Percentiles rank a stretch among this genome's conserved stretches.
phyloP scores from a whole-genome alignment of 1,140 invertebrate genomes.

The Apis dorsata region DNA sequence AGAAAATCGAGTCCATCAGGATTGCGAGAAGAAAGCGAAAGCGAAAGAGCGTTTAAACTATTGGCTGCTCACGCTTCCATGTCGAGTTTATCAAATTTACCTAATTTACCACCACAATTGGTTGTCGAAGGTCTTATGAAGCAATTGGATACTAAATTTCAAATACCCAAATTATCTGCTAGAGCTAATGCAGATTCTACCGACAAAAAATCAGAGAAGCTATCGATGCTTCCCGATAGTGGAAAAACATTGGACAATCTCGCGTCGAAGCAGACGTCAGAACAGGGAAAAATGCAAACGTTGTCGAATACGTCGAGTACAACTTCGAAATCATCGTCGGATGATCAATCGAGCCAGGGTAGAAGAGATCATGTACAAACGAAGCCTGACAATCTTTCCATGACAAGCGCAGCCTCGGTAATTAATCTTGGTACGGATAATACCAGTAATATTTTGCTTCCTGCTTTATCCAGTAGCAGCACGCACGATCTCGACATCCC shows the following conservation, averaged over 20 bases:
- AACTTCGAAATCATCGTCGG: constrained; percentile 39
- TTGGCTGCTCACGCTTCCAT: constrained; percentile 81
- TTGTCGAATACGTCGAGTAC: constrained; percentile 57
- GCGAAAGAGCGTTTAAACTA: constrained; percentile 80
- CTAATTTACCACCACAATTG: constrained; percentile 75
- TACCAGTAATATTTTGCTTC: constrained; percentile 60
- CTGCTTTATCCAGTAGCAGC: constrained; percentile 41
- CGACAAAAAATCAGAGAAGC: constrained; percentile 70
- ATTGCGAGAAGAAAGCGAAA: constrained; percentile 83
- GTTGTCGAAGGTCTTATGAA: constrained; percentile 88
- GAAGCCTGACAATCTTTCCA: constrained; percentile 67
- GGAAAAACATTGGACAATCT: constrained; percentile 59
- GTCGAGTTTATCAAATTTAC: constrained; percentile 78
- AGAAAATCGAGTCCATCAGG: constrained; percentile 84
- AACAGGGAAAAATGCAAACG: constrained; percentile 61
- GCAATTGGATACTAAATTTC: constrained; percentile 90
- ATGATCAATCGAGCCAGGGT: constrained; percentile 59
- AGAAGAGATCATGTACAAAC: constrained; percentile 59
- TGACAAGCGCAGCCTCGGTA: constrained; percentile 28
- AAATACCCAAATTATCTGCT: constrained; percentile 90
- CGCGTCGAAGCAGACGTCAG: constrained; percentile 58
- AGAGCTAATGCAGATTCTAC: constrained; percentile 73
- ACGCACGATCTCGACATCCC: constrained; percentile 70
- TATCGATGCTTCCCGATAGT: constrained; percentile 45
- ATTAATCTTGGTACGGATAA: constrained; percentile 61